Base-by-base conservation (phyloP, 2,113 vertebrate genomes). In the Halcyon senegalensis region DNA sequence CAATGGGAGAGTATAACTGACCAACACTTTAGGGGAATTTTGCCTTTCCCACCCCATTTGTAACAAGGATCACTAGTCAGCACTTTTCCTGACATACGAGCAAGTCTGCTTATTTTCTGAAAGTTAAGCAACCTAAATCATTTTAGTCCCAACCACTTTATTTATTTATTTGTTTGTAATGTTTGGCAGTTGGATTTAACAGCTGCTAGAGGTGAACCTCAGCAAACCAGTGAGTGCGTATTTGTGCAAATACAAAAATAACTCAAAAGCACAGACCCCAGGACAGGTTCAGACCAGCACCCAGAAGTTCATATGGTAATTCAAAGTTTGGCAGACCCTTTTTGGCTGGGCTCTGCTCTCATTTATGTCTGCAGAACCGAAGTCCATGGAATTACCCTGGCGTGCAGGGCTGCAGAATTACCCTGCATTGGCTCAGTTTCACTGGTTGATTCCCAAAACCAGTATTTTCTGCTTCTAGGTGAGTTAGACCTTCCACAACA, bases 161-260 rank as follows among this genome's bases (percentile, higher is more conserved):
- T 88, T 84, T 81, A 39, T 88, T 83, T 90, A 19, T 87, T 93
- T 95, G 44, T 84, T 96, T 87, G 53, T 15, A 82, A 50, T 58
- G 59, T 55, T 93, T 90, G 87, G 87, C 77, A 67, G 79, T 76
- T 80, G 75, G 72, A 77, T 91, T 94, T 66, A 93, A 72, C 84
- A 93, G 75, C 75, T 75, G 75, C 84, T 91, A 84, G 83, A 87
- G 86, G 73, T 87, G 91, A 94, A 79, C 48, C 59, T 79, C 74
- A 82, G 67, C 5, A 30, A 95, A 95, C 35, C 66, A 87, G 64
- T 93, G 89, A 93, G 69, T 81, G 82, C 6, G 0, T 69, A 76
- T 41, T 90, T 82, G 16, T 89, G 50, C 73, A 87, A 84, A 87
- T 62, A 68, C 39, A 93, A 69, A 96, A 94, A 93, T 79, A 94